Evolutionary conservation across 2,797 vertebrate genomes (phyloP).

Genomic region (Peromyscus attwateri): DNA sequence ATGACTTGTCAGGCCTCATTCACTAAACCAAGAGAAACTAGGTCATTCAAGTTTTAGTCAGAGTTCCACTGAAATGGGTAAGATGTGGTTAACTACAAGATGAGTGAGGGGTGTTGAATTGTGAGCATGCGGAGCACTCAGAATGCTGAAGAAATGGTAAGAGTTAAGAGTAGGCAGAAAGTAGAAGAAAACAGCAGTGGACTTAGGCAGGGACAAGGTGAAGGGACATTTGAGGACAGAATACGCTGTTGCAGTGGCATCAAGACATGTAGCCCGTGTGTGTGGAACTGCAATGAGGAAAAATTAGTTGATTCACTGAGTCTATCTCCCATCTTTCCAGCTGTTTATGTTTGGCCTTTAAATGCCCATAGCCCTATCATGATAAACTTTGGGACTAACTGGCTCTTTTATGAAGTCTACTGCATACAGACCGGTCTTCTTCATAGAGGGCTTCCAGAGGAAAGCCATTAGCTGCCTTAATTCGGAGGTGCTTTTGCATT

Average conservation of each 20-base stretch:
- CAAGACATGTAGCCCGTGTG: neutral
- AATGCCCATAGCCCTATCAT: neutral
- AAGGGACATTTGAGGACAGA: neutral
- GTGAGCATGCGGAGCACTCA: neutral
- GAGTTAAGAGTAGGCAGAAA: conserved; percentile 17
- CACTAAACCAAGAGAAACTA: neutral
- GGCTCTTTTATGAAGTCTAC: neutral
- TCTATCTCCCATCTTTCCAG: neutral
- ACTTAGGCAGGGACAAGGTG: neutral
- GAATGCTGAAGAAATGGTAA: neutral
- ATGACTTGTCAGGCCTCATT: neutral
- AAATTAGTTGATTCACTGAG: neutral
- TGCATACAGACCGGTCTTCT: neutral
- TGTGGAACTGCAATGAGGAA: neutral
- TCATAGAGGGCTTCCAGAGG: neutral
- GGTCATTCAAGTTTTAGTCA: neutral
- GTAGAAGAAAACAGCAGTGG: neutral
- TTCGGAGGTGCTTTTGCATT: neutral
- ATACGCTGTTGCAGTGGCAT: neutral
- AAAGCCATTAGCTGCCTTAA: neutral
- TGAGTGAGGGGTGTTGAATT: neutral
- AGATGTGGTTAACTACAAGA: neutral
- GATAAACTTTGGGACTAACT: neutral
- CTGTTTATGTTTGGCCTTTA: conserved; percentile 14
- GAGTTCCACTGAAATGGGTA: conserved; percentile 19